Conservation (phyloP, 2,797 vertebrate species). For the Pangasius sanitwongsei region DNA sequence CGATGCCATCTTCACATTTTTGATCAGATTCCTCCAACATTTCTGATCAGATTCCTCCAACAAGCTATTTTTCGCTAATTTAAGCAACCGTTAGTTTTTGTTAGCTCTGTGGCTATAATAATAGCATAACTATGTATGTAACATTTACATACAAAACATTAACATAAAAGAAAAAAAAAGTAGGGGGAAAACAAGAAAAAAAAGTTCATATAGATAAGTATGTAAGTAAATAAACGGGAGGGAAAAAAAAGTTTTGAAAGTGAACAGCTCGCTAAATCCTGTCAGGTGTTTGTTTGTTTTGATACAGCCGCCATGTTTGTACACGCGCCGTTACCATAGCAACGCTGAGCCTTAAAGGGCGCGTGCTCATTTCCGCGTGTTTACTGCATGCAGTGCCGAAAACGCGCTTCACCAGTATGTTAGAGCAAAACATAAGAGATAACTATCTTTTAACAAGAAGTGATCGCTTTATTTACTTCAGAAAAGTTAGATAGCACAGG, state of each 20-base stretch:
- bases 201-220: neutral
- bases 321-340: slow-evolving; percentile 63
- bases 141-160: neutral
- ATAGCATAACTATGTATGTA: neutral
- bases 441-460: neutral
- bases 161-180: too few relatives aligned
- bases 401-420: neutral
- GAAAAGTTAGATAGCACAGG: neutral
- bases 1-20: slow-evolving; percentile 30
- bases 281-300: neutral
- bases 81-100: neutral
- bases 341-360: slow-evolving; percentile 50
- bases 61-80: neutral
- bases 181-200: neutral
- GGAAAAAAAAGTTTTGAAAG: neutral
- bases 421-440: neutral
- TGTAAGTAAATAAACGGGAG: neutral
- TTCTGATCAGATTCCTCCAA: slow-evolving; percentile 51
- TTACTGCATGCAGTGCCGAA: neutral
- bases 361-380: neutral
- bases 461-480: neutral
- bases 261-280: neutral
- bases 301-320: slow-evolving; percentile 53
- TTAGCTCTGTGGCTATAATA: too few relatives aligned
- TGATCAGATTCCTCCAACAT: slow-evolving; percentile 52